Evolutionary conservation across 2,888 invertebrate species (phyloP).

Genomic region (Diaprepes abbreviatus): DNA sequence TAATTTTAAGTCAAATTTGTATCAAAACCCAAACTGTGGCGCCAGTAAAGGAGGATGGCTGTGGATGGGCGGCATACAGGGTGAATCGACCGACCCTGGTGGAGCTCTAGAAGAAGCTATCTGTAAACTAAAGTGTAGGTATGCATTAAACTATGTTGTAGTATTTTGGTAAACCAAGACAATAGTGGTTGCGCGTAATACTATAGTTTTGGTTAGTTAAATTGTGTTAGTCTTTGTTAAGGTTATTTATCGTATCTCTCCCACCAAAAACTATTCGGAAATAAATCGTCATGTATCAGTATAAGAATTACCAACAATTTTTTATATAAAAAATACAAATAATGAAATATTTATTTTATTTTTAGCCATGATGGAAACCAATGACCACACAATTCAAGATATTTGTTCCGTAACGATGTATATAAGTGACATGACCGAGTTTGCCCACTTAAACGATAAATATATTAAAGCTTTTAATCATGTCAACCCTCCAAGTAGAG

Average conservation of each 20-base stretch:
- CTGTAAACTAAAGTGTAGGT: slow-evolving; percentile 85
- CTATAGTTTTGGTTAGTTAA: too few species aligned
- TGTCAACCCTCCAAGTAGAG: slow-evolving; percentile 87
- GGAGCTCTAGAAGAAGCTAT: slow-evolving; percentile 80
- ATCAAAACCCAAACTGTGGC: slow-evolving; percentile 51
- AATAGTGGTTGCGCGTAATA: too few species aligned
- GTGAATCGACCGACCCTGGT: slow-evolving; percentile 75
- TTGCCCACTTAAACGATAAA: slow-evolving; percentile 81
- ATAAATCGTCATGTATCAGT: too few species aligned
- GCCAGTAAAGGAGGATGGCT: slow-evolving; percentile 80
- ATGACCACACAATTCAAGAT: slow-evolving; percentile 73
- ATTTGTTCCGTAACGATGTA: slow-evolving; percentile 88
- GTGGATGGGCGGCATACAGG: slow-evolving; percentile 86
- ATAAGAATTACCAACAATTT: too few species aligned
- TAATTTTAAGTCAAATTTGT: slow-evolving; percentile 36
- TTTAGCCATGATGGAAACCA: slow-evolving; percentile 52
- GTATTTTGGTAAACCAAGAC: not conserved
- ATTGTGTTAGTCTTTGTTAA: too few species aligned
- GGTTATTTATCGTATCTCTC: too few species aligned
- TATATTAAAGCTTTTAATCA: slow-evolving; percentile 82
- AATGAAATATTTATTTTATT: slow-evolving; percentile 4
- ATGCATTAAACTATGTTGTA: slow-evolving; percentile 61
- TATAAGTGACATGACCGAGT: slow-evolving; percentile 86
- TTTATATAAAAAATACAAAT: too few species aligned
- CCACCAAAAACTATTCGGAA: too few species aligned